Conservation (phyloP, 2,113 vertebrate species). For the Puma concolor region DNA sequence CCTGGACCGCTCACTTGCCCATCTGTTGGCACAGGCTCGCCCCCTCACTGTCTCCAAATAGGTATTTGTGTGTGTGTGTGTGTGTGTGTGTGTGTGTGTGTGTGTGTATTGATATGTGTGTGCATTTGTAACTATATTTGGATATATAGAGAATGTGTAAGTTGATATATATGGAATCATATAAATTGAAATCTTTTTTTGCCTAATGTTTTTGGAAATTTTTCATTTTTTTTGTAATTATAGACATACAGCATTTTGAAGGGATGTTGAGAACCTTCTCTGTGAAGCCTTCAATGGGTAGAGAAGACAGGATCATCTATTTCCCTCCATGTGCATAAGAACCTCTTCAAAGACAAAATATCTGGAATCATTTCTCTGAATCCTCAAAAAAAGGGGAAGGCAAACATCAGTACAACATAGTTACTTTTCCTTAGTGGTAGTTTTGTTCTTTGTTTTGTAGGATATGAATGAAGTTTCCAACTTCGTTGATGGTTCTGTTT, state of each 20-base stretch:
- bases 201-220: neutral
- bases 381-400: neutral
- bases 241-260: neutral
- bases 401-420: neutral
- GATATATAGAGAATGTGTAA: neutral
- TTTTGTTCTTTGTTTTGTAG: constrained; percentile 81
- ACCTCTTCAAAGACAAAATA: constrained; percentile 38
- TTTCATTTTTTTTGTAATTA: neutral
- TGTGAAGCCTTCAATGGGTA: neutral
- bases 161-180: neutral
- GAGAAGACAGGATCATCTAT: neutral
- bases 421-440: neutral
- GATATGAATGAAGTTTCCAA: constrained; percentile 98
- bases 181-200: neutral
- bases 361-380: constrained; percentile 13
- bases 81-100: neutral
- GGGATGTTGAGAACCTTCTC: neutral
- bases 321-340: neutral
- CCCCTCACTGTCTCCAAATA: neutral
- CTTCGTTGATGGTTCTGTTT: constrained; percentile 90
- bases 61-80: neutral
- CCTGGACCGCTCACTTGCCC: neutral
- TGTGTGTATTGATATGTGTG: neutral
- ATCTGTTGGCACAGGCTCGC: neutral
- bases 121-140: neutral